Base-by-base conservation (phyloP, 2,888 invertebrate genomes). In the Tridacna crocea region DNA sequence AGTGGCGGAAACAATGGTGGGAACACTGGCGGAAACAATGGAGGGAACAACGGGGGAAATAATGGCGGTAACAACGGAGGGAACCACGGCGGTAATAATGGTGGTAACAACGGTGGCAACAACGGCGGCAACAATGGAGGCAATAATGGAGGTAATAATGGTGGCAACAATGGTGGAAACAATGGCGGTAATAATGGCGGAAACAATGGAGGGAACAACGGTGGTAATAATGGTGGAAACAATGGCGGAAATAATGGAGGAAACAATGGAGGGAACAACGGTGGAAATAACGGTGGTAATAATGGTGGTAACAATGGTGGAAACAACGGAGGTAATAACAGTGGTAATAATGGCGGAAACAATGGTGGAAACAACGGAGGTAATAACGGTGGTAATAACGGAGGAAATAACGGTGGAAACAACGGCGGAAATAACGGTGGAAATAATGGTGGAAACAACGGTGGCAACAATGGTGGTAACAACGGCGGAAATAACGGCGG, bases 241-340 rank as follows among this genome's bases (percentile, higher is more conserved):
- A 68, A 47, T 46, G 55, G 77, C 15, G 61, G 74, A 8, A 48
- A 26, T 22, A 55, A 65, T 26, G 60, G 51, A 15, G 73, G 79
- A 27, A 72, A 72, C 10, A 75, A 26, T 55, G 70, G 75, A 11
- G 66, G 75, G 0, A 72, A 72, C 24, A 55, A 51, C 13, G 72
- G 55, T 15, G 72, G 72, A 72, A 72, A 72, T 26, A 72, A 72
- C 17, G 58, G 58, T 3, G 58, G 58, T 13, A 72, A 51, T 26
- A 22, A 79, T 22, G 63, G 72, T 13, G 77, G 83, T 22, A 72
- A 72, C 36, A 51, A 27, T 19, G 63, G 63, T n/a, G 58, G 61
- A 26, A 77, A 77, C 61, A 60, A 51, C 15, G 55, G 58, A 22
- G 76, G 76, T 12, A 51, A 68, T 47, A 68, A 68, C 68, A 46